Evolutionary conservation across 2,797 vertebrate species (phyloP), one percentile per base, ranked within the genome.

Genomic region (Pseudocheirus occidentalis): DNA sequence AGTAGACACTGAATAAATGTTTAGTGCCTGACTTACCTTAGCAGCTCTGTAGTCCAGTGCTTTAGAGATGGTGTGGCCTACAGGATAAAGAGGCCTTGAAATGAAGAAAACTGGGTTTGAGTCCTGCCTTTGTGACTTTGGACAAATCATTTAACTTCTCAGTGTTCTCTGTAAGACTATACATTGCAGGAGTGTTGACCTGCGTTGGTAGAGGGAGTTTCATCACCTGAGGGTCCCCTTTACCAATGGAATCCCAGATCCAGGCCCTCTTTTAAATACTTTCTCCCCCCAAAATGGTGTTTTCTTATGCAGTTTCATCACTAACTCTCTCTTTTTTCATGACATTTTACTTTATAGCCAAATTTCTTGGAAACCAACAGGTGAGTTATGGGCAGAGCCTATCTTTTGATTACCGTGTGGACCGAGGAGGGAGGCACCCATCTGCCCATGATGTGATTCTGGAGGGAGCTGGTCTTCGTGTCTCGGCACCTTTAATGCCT

Each of bases 321-420:
- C 62, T 94, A 87, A 97, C 55, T 92, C 14, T 81, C 12, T 40
- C 3, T 46, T 59, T 95, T 95, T 94, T 21, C 24, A 27, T 50
- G 46, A 27, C 94, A 81, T 95, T 95, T 96, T 96, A 28, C 55
- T 97, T 94, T 16, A 27, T 97, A 99, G 99, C 96, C 13, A 98
- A 97, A 62, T 99, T 99, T 97, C 98, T 99, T 0, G 99, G 99
- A 29, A 99, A 99, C 95, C 99, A 99, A 97, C 98, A 99, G 89
- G 97, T 99, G 95, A 99, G 99, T 98, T 99, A 99, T 0, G 99
- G 99, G 4, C 99, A 99, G 98, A 99, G 90, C 0, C 94, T 99
- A 3, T 99, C 99, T 96, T 99, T 99, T 21, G 98, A 98, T 11
- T 98, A 99, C 97, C 99, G 99, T 34, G 98, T 99, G 98, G 99